Base-by-base conservation (phyloP, 2,797 vertebrate genomes). In the Alosa sapidissima region DNA sequence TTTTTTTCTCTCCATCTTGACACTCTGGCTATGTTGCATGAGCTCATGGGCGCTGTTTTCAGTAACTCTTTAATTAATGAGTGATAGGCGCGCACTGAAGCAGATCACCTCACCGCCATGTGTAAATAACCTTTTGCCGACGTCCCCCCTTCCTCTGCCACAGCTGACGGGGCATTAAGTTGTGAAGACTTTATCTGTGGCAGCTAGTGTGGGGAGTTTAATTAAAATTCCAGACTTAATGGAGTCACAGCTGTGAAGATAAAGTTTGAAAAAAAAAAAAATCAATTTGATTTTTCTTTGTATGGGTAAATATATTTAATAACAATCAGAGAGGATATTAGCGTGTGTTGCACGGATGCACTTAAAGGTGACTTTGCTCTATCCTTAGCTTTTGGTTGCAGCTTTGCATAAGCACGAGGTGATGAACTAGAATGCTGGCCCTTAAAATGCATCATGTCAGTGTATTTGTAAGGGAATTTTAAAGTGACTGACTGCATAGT, bases 21-120 rank as follows among this genome's bases (percentile, higher is more conserved):
- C 8, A 24, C 58, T 62, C n/a, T 3, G 55, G 58, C 58, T 62
- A 24, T 85, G 88, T 85, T 89, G 86, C 89, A 93, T 92, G 91
- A 91, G 90, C 91, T 84, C 62, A 85, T 87, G 78, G 72, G 72
- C 72, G 85, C 84, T 90, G 91, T 93, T 92, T 92, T 91, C 87
- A 88, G 89, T 91, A 89, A 89, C 86, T 88, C 88, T 90, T 85
- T 91, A 91, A 93, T 93, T 94, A 91, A 93, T 92, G 90, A 88
- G 87, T 90, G 91, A 92, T 93, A 88, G 88, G 84, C 91, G 87
- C 86, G 91, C 88, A 91, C 92, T 90, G 92, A 88, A 88, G 85
- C 87, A 93, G 92, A 93, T 93, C 92, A 92, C 93, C 89, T 92
- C 89, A 87, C 85, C 87, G 86, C 82, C 65, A 86, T 90, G 89